Evolutionary conservation across 1,140 invertebrate species (phyloP).

Genomic region (Lasioglossum baleicum): DNA sequence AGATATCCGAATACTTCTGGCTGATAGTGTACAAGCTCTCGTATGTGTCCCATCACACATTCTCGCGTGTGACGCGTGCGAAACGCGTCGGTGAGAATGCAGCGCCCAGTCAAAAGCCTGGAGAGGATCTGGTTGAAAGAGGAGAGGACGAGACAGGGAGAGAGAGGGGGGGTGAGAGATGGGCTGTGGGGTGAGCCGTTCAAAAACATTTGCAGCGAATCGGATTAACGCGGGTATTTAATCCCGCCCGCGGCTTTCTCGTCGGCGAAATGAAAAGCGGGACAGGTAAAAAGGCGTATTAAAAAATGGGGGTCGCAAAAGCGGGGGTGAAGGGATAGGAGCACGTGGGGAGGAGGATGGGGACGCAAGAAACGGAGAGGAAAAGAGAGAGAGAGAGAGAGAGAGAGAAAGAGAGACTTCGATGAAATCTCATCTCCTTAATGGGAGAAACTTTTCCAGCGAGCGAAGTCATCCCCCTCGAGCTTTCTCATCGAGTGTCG

Average conservation of each 20-base stretch:
- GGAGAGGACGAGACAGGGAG: neutral
- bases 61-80: slow-evolving; percentile 31
- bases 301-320: slow-evolving; percentile 38
- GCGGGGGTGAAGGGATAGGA: neutral
- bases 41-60: too few species aligned
- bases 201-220: slow-evolving; percentile 65
- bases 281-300: slow-evolving; percentile 48
- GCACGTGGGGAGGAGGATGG: neutral
- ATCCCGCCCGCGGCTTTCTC: slow-evolving; percentile 58
- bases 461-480: slow-evolving; percentile 44
- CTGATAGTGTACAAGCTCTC: too few species aligned
- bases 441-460: slow-evolving; percentile 57
- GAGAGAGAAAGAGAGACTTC: slow-evolving; percentile 26
- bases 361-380: neutral
- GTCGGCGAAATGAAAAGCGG: slow-evolving; percentile 55
- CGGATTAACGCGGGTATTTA: slow-evolving; percentile 66
- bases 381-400: neutral
- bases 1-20: too few species aligned
- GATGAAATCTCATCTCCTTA: slow-evolving; percentile 66
- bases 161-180: neutral
- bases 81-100: slow-evolving; percentile 38
- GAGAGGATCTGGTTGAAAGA: neutral
- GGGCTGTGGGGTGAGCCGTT: slow-evolving; percentile 28
- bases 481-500: slow-evolving; percentile 60
- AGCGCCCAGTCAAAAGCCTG: slow-evolving; percentile 29